Conservation (phyloP, 2,113 vertebrate genomes). For the Cyrtonyx montezumae region DNA sequence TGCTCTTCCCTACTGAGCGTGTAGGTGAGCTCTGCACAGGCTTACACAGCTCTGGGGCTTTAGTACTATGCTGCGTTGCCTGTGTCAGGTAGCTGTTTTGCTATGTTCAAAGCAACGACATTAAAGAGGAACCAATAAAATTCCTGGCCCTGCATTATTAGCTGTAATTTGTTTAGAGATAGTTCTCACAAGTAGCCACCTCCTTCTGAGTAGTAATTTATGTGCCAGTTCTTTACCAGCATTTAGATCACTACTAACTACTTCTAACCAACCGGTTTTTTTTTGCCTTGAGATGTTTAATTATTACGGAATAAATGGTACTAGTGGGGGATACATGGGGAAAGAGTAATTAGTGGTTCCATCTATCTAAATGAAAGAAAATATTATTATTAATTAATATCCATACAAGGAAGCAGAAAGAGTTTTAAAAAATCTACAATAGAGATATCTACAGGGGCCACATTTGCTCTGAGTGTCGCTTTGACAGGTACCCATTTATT, state of each 20-base stretch:
- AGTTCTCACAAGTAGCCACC: not conserved
- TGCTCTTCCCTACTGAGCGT: not conserved
- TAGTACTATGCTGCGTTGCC: accelerated
- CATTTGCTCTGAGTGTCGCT: constrained; percentile 67
- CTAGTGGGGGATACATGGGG: constrained; percentile 68
- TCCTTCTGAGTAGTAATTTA: constrained; percentile 18
- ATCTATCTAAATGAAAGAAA: constrained; percentile 78
- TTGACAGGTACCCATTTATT: constrained; percentile 74
- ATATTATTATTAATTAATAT: constrained; percentile 82
- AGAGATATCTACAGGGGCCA: constrained; percentile 72
- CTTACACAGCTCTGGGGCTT: not conserved
- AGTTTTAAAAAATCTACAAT: constrained; percentile 68
- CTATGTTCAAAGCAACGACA: not conserved
- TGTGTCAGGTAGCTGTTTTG: not conserved
- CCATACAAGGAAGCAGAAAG: constrained; percentile 61
- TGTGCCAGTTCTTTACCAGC: constrained; percentile 25
- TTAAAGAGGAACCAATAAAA: not conserved
- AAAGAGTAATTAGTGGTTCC: constrained; percentile 76
- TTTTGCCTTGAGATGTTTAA: constrained; percentile 71
- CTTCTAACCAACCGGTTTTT: constrained; percentile 21
- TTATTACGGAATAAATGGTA: constrained; percentile 74
- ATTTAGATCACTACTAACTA: constrained; percentile 42
- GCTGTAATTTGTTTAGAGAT: not conserved
- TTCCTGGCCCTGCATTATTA: not conserved
- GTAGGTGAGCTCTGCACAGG: accelerated